Conservation (phyloP, 2,888 invertebrate species). For the Oligia fasciuncula region DNA sequence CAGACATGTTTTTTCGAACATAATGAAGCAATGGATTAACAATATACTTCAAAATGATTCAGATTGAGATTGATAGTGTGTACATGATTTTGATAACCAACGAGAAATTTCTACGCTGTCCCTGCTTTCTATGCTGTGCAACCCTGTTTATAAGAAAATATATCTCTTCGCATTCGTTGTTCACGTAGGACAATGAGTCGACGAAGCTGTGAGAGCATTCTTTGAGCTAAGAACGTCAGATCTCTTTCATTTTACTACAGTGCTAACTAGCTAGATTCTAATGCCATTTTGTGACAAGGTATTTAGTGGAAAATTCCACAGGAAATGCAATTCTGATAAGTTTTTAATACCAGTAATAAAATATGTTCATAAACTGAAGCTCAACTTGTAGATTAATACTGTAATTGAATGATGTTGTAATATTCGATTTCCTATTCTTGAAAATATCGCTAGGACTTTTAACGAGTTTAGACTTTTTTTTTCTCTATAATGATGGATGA, state of each 20-base stretch:
- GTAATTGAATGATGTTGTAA: no score
- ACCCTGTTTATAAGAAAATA: neutral
- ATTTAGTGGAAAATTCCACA: neutral
- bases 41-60: no score
- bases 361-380: neutral
- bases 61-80: no score
- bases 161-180: slow-evolving; percentile 1
- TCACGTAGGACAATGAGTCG: neutral
- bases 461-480: neutral
- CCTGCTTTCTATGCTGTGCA: neutral
- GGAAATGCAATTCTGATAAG: slow-evolving; percentile 10
- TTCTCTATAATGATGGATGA: no score
- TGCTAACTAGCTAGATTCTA: slow-evolving; percentile 28
- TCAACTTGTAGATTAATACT: neutral
- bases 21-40: no score
- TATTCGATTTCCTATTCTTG: neutral
- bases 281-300: slow-evolving; percentile 21
- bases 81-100: no score
- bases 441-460: neutral
- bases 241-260: slow-evolving; percentile 32
- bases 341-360: neutral
- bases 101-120: no score
- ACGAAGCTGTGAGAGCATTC: slow-evolving; percentile 37
- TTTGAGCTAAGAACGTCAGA: slow-evolving; percentile 38
- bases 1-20: no score